These are phyloP conservation scores for Epinephelus awoara DNA, from an alignment of 2,797 vertebrate species.

Conservation along the genomic window DNA sequence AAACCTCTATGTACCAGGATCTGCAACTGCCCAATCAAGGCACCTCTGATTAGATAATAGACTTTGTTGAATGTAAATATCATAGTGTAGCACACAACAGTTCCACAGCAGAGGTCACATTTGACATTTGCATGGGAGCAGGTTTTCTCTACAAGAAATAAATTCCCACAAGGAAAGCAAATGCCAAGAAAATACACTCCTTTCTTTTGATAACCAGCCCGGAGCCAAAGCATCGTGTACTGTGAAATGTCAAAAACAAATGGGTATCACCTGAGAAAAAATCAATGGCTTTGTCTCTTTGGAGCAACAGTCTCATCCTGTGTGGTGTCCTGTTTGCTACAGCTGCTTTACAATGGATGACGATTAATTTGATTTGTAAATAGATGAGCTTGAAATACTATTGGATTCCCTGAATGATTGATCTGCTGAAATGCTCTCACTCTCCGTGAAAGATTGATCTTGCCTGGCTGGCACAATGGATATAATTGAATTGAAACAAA, in stretches of 20 bases:
- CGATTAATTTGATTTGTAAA: conserved; percentile 63
- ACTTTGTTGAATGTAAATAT: conserved; percentile 2
- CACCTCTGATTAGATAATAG: background rate
- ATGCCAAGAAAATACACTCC: conserved; percentile 50
- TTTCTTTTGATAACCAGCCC: conserved; percentile 44
- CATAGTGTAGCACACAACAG: conserved; percentile 1
- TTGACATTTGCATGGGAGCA: conserved; percentile 53
- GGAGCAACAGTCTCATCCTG: conserved; percentile 36
- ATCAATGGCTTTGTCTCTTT: conserved; percentile 44
- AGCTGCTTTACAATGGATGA: conserved; percentile 35
- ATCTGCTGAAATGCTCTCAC: conserved; percentile 42
- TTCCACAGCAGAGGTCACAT: conserved; percentile 22
- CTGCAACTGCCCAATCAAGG: background rate
- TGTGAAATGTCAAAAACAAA: conserved; percentile 67
- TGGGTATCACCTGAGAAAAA: conserved; percentile 46
- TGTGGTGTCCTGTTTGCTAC: conserved; percentile 35
- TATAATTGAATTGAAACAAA: conserved; percentile 62
- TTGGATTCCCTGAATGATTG: conserved; percentile 56
- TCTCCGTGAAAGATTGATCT: conserved; percentile 59
- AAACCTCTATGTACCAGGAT: background rate
- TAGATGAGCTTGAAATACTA: conserved; percentile 58
- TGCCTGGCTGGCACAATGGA: conserved; percentile 40
- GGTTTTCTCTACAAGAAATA: conserved; percentile 25
- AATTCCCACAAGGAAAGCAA: conserved; percentile 47
- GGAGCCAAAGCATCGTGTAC: conserved; percentile 8